These are phyloP conservation scores for Cyanocitta stelleri DNA, from an alignment of 2,113 vertebrate species.

Conservation along the genomic window DNA sequence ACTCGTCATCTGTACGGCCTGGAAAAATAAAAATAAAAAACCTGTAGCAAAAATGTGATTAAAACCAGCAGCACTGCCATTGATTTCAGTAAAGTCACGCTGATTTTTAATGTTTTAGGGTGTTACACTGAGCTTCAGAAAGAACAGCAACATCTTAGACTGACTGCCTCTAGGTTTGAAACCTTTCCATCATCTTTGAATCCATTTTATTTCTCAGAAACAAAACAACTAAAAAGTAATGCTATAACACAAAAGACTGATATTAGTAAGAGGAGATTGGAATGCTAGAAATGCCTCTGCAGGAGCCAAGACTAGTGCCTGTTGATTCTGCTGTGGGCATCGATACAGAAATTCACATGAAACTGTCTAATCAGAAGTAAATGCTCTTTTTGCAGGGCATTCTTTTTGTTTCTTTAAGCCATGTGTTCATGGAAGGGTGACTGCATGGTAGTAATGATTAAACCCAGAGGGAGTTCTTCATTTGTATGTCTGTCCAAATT, in stretches of 20 bases:
- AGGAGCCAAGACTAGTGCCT: background rate
- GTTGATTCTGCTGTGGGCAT: background rate
- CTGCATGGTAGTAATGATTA: background rate
- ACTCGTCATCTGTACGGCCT: background rate
- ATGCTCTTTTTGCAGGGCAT: background rate
- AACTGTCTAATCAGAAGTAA: slow-evolving; percentile 16
- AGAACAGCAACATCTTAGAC: background rate
- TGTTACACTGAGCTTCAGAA: background rate
- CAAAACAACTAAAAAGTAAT: background rate
- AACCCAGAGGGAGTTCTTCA: background rate
- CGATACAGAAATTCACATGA: background rate
- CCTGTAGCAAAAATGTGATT: background rate
- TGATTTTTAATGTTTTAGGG: background rate
- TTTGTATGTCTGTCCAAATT: background rate
- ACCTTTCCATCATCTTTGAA: background rate
- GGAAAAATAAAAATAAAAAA: background rate
- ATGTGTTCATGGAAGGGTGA: background rate
- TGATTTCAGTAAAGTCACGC: background rate
- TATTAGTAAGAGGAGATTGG: background rate
- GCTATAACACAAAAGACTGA: background rate
- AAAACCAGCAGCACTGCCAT: background rate
- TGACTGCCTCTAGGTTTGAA: background rate
- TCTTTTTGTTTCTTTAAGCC: background rate
- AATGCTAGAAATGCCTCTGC: background rate
- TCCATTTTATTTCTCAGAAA: background rate